Conservation (phyloP, 2,113 vertebrate species). For the Forbesichthys agassizii region DNA sequence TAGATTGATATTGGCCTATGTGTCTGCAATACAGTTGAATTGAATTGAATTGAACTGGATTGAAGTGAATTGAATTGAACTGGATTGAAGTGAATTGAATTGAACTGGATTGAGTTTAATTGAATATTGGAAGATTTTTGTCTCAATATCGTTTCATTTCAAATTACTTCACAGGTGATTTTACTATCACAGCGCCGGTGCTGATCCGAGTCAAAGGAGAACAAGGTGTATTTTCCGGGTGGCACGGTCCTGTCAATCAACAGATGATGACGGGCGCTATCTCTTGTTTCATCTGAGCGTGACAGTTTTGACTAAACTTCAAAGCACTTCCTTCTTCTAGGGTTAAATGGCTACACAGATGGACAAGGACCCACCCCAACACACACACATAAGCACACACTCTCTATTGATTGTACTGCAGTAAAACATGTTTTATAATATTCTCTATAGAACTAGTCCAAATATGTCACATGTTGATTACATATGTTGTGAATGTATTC, state of each 20-base stretch:
- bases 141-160: neutral
- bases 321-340: slow-evolving; percentile 46
- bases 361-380: neutral
- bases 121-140: no score
- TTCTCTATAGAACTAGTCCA: no score
- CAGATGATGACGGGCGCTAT: slow-evolving; percentile 20
- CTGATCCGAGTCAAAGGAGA: slow-evolving; percentile 1
- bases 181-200: neutral
- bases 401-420: neutral
- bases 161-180: neutral
- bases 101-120: no score
- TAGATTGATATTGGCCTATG: no score
- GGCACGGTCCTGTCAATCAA: slow-evolving; percentile 36
- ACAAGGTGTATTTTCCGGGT: slow-evolving; percentile 16
- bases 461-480: no score
- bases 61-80: no score
- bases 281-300: slow-evolving; percentile 41
- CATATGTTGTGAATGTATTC: no score
- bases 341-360: slow-evolving; percentile 7
- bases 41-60: no score
- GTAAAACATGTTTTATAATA: no score
- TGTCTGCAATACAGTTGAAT: no score
- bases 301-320: slow-evolving; percentile 38
- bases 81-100: no score
- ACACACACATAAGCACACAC: slow-evolving; percentile 7